Evolutionary conservation across 2,888 invertebrate genomes (phyloP).

Genomic region (Drosophila mayaguana): DNA sequence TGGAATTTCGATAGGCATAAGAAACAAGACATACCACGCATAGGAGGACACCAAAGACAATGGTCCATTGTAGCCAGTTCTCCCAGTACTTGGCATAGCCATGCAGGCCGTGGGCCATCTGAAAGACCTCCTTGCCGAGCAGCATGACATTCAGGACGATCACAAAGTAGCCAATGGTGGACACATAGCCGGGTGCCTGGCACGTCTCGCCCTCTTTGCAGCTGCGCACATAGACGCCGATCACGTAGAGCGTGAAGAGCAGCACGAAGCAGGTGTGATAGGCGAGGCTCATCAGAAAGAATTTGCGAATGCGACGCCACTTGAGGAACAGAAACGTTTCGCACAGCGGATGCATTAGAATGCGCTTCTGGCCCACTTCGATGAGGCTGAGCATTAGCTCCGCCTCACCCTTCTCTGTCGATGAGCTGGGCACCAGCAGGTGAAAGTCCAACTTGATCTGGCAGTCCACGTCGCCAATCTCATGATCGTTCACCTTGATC

Average conservation of each 20-base stretch:
- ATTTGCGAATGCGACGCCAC: slow-evolving; percentile 93
- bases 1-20: not conserved
- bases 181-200: slow-evolving; percentile 76
- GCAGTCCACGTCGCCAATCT: slow-evolving; percentile 94
- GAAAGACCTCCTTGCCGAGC: slow-evolving; percentile 89
- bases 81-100: slow-evolving; percentile 93
- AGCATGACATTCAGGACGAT: slow-evolving; percentile 88
- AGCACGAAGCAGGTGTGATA: slow-evolving; percentile 92
- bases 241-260: slow-evolving; percentile 90
- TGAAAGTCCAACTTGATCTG: slow-evolving; percentile 90
- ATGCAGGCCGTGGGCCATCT: slow-evolving; percentile 89
- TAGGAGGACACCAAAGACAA: slow-evolving; percentile 90
- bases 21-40: slow-evolving; percentile 87
- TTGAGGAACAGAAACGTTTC: slow-evolving; percentile 94
- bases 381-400: slow-evolving; percentile 90
- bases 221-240: slow-evolving; percentile 86
- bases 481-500: slow-evolving; percentile 92
- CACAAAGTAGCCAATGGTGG: slow-evolving; percentile 87
- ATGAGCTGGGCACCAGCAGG: slow-evolving; percentile 87
- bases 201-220: slow-evolving; percentile 78
- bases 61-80: slow-evolving; percentile 93
- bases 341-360: slow-evolving; percentile 93
- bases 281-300: slow-evolving; percentile 91
- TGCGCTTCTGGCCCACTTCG: slow-evolving; percentile 92
- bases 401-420: slow-evolving; percentile 88